Conservation (phyloP, 2,113 vertebrate species). For the Cheilinus undulatus region DNA sequence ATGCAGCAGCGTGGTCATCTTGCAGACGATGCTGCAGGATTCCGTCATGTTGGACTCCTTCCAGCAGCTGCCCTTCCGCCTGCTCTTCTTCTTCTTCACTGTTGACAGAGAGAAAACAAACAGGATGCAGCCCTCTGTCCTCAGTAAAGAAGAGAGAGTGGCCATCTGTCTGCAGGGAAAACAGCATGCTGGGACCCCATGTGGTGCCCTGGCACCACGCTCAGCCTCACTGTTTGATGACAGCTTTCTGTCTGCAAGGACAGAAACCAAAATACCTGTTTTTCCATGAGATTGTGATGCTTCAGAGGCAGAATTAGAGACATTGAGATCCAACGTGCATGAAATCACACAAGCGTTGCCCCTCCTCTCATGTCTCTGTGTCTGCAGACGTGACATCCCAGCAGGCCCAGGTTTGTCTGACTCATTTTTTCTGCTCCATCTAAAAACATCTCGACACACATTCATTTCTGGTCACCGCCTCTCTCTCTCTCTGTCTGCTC, state of each 20-base stretch:
- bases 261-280: conserved; percentile 35
- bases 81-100: conserved; percentile 18
- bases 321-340: neutral
- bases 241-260: conserved; percentile 30
- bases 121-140: conserved; percentile 25
- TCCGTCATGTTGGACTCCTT: neutral
- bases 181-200: conserved; percentile 62
- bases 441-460: conserved; percentile 66
- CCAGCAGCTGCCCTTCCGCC: conserved; percentile 18
- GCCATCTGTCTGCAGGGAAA: conserved; percentile 64
- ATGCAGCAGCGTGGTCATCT: conserved; percentile 1
- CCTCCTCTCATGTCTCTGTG: conserved; percentile 15
- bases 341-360: neutral
- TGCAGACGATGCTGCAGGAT: neutral
- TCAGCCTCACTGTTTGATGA: conserved; percentile 31
- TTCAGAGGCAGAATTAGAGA: neutral
- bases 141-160: conserved; percentile 10
- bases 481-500: conserved; percentile 28
- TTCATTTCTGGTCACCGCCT: conserved; percentile 48
- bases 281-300: conserved; percentile 19
- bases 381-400: conserved; percentile 56
- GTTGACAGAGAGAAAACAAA: conserved; percentile 58
- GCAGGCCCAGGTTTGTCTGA: conserved; percentile 48
- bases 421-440: conserved; percentile 51
- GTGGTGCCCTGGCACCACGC: conserved; percentile 41